phyloP scores from a whole-genome alignment of 2,113 vertebrate species.

The Taurulus bubalis region DNA sequence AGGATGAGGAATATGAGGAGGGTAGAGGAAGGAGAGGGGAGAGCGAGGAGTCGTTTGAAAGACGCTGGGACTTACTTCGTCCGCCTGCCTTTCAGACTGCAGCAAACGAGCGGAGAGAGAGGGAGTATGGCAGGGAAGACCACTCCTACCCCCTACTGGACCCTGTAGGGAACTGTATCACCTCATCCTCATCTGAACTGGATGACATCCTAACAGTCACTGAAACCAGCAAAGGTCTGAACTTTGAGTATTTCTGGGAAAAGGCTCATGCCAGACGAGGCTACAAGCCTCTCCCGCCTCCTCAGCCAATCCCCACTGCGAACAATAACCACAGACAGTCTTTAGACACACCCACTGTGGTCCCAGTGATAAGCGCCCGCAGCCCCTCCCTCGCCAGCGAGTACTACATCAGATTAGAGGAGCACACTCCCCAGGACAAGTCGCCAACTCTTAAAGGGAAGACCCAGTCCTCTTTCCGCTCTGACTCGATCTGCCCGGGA shows the following conservation, averaged over 20 bases:
- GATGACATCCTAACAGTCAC: constrained; percentile 94
- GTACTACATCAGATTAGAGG: constrained; percentile 93
- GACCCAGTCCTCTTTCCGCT: constrained; percentile 43
- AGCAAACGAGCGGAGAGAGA: constrained; percentile 76
- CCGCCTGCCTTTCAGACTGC: constrained; percentile 83
- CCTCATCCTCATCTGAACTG: constrained; percentile 84
- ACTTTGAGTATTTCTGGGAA: constrained; percentile 95
- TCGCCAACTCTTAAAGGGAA: constrained; percentile 80
- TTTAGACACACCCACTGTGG: constrained; percentile 91
- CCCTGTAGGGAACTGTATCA: constrained; percentile 80
- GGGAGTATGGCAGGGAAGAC: constrained; percentile 76
- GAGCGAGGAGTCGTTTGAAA: constrained; percentile 89
- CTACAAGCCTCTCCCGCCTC: constrained; percentile 84
- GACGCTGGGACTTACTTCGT: constrained; percentile 90
- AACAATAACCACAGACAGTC: constrained; percentile 86
- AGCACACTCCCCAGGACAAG: constrained; percentile 87
- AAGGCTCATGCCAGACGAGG: constrained; percentile 89
- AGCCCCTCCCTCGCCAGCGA: constrained; percentile 93
- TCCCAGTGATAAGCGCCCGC: constrained; percentile 93
- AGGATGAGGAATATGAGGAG: constrained; percentile 81
- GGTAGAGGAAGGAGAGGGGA: constrained; percentile 78
- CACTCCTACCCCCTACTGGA: constrained; percentile 90
- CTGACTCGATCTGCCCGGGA: constrained; percentile 68
- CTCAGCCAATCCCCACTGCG: constrained; percentile 82
- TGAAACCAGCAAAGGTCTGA: constrained; percentile 93